These are phyloP conservation scores for Cerastis leucographa DNA, from an alignment of 2,888 invertebrate species.

Conservation along the genomic window DNA sequence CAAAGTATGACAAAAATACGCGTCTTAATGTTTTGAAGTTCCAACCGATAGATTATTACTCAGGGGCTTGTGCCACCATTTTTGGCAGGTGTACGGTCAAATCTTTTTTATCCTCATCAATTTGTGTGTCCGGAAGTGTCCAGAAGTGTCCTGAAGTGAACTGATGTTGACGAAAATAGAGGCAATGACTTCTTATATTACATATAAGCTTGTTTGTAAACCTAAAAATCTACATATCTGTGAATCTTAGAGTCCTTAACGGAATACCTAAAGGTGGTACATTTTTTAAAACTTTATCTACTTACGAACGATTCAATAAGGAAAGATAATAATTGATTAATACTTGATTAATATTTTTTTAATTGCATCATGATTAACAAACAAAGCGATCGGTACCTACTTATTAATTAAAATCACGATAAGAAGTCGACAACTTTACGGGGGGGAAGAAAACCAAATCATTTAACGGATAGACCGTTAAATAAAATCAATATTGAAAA, in stretches of 20 bases:
- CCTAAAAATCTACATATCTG: not conserved
- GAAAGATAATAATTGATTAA: conserved; percentile 26
- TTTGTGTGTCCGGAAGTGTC: too few relatives aligned
- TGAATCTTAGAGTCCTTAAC: not conserved
- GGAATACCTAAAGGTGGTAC: not conserved
- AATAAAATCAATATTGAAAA: too few relatives aligned
- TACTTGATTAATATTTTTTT: too few relatives aligned
- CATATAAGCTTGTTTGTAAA: not conserved
- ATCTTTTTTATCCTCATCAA: not conserved
- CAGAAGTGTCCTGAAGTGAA: too few relatives aligned
- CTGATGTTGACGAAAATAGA: not conserved
- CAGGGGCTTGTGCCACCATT: not conserved
- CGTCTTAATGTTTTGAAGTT: not conserved
- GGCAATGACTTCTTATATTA: not conserved
- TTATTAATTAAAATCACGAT: not conserved
- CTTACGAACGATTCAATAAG: conserved; percentile 9
- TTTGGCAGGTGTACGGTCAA: not conserved
- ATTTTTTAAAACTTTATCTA: not conserved
- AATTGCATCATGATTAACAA: conserved; percentile 5
- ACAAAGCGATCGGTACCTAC: not conserved
- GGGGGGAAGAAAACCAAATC: not conserved
- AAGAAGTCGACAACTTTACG: not conserved
- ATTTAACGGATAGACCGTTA: too few relatives aligned
- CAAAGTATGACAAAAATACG: not conserved
- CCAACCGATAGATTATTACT: not conserved